Evolutionary conservation across 2,113 vertebrate genomes (phyloP), one percentile per base, ranked within the genome.

Genomic region (Nycticorax nycticorax): DNA sequence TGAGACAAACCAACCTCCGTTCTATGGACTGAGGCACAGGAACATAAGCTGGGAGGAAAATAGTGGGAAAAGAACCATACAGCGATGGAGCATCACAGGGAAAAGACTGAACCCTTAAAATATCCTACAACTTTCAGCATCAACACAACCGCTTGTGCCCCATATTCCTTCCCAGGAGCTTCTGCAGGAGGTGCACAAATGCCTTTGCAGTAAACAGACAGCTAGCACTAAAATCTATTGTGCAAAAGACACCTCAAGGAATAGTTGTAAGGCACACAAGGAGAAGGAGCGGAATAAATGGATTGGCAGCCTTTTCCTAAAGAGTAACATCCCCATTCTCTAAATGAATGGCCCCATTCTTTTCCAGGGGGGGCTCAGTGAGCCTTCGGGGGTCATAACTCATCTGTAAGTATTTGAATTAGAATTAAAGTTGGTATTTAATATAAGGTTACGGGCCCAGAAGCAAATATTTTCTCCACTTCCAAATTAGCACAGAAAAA

Each of bases 21-120:
- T 8, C 35, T 66, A 6, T 4, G 24, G 52, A 22, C 45, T 43
- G 33, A 56, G 27, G 26, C 28, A 32, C 1, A 1, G 20, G 20
- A 62, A 39, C n/a, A 50, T 19, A 57, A 37, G 12, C n/a, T 33
- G 9, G 37, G 33, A 78, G 24, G 33, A 77, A 85, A 68, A 67
- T 8, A n/a, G 28, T 0, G 1, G 26, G 14, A 52, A 39, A 52
- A 43, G 35, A 78, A n/a, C 14, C 1, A 1, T 22, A 30, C 11
- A 14, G 16, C 2, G 4, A 27, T 63, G 75, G 24, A 57, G 19
- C 24, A 33, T 16, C 62, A 39, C 27, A 7, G 5, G 14, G 7
- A 39, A 22, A 72, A 81, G 39, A 45, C 33, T 16, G 23, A 76
- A 20, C 16, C 19, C 27, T 32, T 75, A 45, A 68, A 87, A 79